Evolutionary conservation across 2,797 vertebrate species (phyloP).

Genomic region (Enoplosus armatus): DNA sequence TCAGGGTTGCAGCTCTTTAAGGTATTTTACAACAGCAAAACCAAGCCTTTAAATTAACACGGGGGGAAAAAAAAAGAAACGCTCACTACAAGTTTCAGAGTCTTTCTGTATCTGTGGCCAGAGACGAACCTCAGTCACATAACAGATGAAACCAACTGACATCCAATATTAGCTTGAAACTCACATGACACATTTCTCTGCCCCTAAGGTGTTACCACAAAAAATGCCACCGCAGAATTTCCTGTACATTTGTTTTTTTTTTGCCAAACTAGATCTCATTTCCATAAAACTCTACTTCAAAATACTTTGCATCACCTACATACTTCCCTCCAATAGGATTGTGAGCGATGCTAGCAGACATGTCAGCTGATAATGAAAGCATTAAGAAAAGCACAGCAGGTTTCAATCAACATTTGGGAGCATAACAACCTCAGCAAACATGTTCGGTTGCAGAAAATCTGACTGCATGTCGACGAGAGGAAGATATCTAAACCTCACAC

Average conservation of each 20-base stretch:
- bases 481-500: neutral
- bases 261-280: neutral
- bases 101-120: neutral
- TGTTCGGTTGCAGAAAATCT: neutral
- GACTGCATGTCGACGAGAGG: neutral
- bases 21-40: neutral
- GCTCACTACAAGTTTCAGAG: neutral
- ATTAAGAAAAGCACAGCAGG: neutral
- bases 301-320: neutral
- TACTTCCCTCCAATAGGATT: neutral
- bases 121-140: neutral
- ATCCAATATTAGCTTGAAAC: neutral
- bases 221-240: neutral
- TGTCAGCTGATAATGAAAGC: neutral
- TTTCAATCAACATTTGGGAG: constrained; percentile 1
- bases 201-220: neutral
- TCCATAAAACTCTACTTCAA: neutral
- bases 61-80: neutral
- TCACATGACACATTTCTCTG: no score
- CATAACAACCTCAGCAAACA: neutral
- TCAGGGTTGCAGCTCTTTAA: neutral
- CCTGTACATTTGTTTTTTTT: neutral
- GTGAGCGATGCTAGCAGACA: neutral
- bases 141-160: neutral
- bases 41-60: neutral